A percentile compares a stretch with the other conserved stretches of the same genome.
These are phyloP conservation scores for Pseudochaenichthys georgianus DNA, from an alignment of 2,797 vertebrate genomes.

Conservation along the genomic window DNA sequence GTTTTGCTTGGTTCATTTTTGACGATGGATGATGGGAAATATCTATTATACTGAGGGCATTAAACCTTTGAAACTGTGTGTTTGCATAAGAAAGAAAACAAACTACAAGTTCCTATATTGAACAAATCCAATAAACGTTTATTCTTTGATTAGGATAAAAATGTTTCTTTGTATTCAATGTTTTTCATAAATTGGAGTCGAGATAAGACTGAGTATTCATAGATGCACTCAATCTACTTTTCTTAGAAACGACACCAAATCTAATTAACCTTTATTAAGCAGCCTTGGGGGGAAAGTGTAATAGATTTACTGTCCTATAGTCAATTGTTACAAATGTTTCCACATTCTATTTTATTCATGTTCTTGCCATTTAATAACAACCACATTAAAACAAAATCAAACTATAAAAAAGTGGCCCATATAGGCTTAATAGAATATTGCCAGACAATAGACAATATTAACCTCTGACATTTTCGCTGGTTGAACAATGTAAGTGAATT, in stretches of 20 bases:
- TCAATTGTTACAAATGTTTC: conserved; percentile 13
- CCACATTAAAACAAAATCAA: background rate
- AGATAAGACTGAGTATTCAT: background rate
- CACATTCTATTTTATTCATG: background rate
- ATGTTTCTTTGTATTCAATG: background rate
- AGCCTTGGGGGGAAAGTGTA: background rate
- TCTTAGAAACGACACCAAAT: background rate
- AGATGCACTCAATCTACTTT: background rate
- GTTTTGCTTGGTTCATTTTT: conserved; percentile 16
- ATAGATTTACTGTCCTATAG: background rate
- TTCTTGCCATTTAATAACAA: background rate
- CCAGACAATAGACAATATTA: background rate
- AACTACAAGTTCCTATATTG: conserved; percentile 28
- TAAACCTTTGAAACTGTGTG: conserved; percentile 8
- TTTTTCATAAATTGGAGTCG: background rate
- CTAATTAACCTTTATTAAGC: background rate
- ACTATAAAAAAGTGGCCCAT: background rate
- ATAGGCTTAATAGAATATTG: background rate
- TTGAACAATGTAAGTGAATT: conserved; percentile 11
- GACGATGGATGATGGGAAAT: conserved; percentile 9
- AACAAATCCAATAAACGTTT: conserved; percentile 58
- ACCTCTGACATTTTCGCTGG: background rate
- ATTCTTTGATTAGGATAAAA: conserved; percentile 28
- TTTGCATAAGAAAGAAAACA: conserved; percentile 33
- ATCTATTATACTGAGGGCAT: conserved; percentile 10